Conservation (phyloP, 2,888 invertebrate species). For the Acanthosepion esculentum region DNA sequence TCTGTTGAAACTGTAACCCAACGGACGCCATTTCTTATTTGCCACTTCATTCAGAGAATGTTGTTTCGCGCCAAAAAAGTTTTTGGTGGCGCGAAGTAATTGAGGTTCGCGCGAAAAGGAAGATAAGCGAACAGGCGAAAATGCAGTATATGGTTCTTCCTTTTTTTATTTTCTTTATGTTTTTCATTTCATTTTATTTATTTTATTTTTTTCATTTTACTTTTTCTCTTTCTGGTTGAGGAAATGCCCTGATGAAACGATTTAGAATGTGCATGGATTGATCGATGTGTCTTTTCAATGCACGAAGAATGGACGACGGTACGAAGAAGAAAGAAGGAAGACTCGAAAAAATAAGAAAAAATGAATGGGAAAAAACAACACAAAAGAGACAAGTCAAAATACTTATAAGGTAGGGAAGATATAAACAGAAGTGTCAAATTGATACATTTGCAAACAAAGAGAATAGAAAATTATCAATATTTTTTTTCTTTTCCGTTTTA, state of each 20-base stretch:
- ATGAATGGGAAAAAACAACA: neutral
- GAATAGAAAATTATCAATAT: no score
- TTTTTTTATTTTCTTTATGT: neutral
- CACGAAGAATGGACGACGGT: no score
- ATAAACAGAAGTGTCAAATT: neutral
- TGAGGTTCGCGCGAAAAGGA: slow-evolving; percentile 6
- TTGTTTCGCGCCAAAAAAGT: neutral
- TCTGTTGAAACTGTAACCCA: neutral
- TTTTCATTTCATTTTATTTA: no score
- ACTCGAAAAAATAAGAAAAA: neutral
- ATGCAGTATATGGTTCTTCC: neutral
- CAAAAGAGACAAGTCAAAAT: neutral
- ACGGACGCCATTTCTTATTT: neutral
- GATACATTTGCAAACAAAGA: neutral
- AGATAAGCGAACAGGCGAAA: neutral
- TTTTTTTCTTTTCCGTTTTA: neutral
- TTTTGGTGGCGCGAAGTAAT: neutral
- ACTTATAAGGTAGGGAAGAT: neutral
- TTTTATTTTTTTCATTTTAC: neutral
- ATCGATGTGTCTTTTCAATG: neutral
- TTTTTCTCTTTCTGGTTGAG: neutral
- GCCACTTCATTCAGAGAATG: neutral
- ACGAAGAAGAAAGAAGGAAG: neutral
- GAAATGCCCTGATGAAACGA: neutral
- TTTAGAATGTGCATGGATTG: neutral